A percentile compares a stretch with the other conserved stretches of the same genome.
phyloP scores from a whole-genome alignment of 2,888 invertebrate genomes.

The Prosopocoilus inquinatus region DNA sequence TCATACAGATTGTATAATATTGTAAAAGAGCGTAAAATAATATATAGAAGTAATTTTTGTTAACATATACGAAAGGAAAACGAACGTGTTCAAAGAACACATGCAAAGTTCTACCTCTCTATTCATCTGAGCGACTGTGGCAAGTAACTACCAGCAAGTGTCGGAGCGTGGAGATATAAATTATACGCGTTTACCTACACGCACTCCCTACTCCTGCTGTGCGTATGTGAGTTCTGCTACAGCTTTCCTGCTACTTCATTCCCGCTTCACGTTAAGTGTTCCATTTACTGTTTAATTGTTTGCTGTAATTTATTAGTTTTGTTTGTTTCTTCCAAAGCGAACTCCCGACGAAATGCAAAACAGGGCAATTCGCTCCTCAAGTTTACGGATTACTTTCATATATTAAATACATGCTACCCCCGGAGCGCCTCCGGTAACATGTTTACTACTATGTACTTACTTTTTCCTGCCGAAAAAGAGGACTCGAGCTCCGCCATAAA shows the following conservation, averaged over 20 bases:
- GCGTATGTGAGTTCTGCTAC: conserved; percentile 13
- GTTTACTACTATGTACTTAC: too few species aligned
- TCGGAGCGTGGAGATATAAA: conserved; percentile 32
- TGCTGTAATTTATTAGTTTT: conserved; percentile 35
- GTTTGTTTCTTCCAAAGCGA: conserved; percentile 20
- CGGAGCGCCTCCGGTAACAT: too few species aligned
- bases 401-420: too few species aligned
- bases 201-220: conserved; percentile 27
- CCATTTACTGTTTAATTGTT: conserved; percentile 42
- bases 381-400: too few species aligned
- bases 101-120: not conserved
- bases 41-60: too few species aligned
- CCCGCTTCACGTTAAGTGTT: conserved; percentile 33
- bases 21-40: too few species aligned
- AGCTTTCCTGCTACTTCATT: conserved; percentile 19
- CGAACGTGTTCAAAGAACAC: too few species aligned
- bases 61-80: too few species aligned
- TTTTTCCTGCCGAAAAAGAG: too few species aligned
- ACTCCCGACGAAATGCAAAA: too few species aligned
- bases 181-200: conserved; percentile 31
- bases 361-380: too few species aligned
- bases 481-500: not conserved
- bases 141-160: conserved; percentile 20
- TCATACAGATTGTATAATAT: too few species aligned
- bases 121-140: not conserved